Evolutionary conservation across 2,797 vertebrate species (phyloP).

Genomic region (Gila robusta): DNA sequence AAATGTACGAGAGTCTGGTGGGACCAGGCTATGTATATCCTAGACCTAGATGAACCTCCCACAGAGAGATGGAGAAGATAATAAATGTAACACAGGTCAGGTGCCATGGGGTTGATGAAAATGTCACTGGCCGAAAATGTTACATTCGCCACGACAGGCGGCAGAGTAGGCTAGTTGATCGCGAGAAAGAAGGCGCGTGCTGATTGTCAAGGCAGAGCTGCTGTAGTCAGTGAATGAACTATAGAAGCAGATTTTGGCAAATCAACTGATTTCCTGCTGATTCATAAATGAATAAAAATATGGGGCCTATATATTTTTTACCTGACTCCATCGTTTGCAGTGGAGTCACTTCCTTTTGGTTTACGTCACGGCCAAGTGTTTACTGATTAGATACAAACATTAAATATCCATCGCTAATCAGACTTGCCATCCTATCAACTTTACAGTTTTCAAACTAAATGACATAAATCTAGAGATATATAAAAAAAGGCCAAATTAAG

Average conservation of each 20-base stretch:
- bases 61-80: background rate
- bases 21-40: too few species aligned
- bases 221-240: background rate
- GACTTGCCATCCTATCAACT: too few species aligned
- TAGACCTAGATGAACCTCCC: background rate
- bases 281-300: background rate
- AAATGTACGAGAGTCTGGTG: too few species aligned
- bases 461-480: too few species aligned
- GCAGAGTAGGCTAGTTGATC: background rate
- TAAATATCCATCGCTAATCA: too few species aligned
- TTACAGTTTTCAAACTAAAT: too few species aligned
- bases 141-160: too few species aligned
- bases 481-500: too few species aligned
- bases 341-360: background rate
- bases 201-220: background rate
- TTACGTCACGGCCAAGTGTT: background rate
- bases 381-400: background rate
- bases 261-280: background rate
- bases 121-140: too few species aligned
- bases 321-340: background rate
- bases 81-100: background rate
- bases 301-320: background rate
- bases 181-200: background rate
- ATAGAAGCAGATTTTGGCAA: background rate
- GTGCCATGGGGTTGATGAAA: background rate